A percentile compares a stretch with the other conserved stretches of the same genome.
Conservation (phyloP, 2,797 vertebrate genomes). For the Sparidentex hasta region DNA sequence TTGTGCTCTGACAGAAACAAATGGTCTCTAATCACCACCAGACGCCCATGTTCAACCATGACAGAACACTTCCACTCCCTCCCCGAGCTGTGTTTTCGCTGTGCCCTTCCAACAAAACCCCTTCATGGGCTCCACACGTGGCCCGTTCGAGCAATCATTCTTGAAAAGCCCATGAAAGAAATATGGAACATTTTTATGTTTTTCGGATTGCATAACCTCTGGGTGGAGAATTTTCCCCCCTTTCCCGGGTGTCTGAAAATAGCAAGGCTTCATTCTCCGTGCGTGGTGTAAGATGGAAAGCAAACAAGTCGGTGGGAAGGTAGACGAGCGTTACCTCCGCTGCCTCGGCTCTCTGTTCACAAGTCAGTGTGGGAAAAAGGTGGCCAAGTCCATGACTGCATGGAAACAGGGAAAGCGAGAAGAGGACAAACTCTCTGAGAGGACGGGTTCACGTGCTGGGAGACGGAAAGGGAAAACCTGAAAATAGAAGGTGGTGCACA, state of each 20-base stretch:
- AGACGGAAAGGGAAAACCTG: conserved; percentile 42
- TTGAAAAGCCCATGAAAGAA: conserved; percentile 65
- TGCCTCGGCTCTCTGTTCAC: conserved; percentile 48
- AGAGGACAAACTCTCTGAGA: conserved; percentile 49
- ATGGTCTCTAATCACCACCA: conserved; percentile 83
- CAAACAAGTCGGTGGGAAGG: conserved; percentile 70
- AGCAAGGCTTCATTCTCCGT: conserved; percentile 64
- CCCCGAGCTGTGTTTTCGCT: conserved; percentile 41
- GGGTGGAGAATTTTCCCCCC: conserved; percentile 67
- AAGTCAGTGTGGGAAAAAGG: conserved; percentile 72
- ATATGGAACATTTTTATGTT: conserved; percentile 68
- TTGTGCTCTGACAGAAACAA: conserved; percentile 83
- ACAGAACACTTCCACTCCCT: conserved; percentile 79
- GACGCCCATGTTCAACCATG: conserved; percentile 78
- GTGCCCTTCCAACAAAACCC: conserved; percentile 46
- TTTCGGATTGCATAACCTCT: conserved; percentile 74
- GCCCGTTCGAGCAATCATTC: conserved; percentile 50
- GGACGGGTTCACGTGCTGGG: conserved; percentile 31
- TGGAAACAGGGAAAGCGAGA: conserved; percentile 70
- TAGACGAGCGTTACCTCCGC: conserved; percentile 53
- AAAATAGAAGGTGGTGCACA: conserved; percentile 40
- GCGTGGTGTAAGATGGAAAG: conserved; percentile 69
- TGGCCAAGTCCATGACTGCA: conserved; percentile 66
- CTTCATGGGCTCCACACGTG: conserved; percentile 58
- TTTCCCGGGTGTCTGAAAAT: conserved; percentile 69